phyloP scores from a whole-genome alignment of 2,888 invertebrate species.

The Pelosia muscerda region DNA sequence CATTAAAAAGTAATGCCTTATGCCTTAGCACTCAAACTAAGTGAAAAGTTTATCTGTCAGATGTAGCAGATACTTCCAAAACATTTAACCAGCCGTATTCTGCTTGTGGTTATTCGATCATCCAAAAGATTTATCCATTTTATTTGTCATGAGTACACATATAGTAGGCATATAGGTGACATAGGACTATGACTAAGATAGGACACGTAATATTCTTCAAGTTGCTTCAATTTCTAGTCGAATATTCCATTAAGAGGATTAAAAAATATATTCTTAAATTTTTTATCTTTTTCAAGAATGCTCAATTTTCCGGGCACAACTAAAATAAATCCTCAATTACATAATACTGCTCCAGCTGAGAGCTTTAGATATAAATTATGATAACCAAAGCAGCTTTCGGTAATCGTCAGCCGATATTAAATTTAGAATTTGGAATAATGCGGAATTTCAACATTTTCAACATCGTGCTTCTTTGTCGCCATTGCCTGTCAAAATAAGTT shows the following conservation, averaged over 20 bases:
- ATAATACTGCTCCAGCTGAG: constrained; percentile 18
- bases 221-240: neutral
- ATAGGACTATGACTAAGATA: neutral
- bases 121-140: too few relatives aligned
- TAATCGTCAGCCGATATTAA: constrained; percentile 47
- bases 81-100: neutral
- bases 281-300: neutral
- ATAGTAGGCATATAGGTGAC: neutral
- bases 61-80: neutral
- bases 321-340: constrained; percentile 4
- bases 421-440: constrained; percentile 34
- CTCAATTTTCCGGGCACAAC: neutral
- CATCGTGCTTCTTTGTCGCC: neutral
- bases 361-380: constrained; percentile 36
- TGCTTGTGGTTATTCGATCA: too few relatives aligned
- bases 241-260: too few relatives aligned
- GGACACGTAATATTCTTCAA: too few relatives aligned
- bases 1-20: neutral
- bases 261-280: neutral
- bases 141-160: neutral
- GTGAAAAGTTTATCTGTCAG: neutral
- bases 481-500: neutral
- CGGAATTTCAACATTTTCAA: constrained; percentile 29
- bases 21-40: neutral
- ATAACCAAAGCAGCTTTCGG: constrained; percentile 33